Base-by-base conservation (phyloP, 2,888 invertebrate species). In the Toxonevra muliebris region DNA sequence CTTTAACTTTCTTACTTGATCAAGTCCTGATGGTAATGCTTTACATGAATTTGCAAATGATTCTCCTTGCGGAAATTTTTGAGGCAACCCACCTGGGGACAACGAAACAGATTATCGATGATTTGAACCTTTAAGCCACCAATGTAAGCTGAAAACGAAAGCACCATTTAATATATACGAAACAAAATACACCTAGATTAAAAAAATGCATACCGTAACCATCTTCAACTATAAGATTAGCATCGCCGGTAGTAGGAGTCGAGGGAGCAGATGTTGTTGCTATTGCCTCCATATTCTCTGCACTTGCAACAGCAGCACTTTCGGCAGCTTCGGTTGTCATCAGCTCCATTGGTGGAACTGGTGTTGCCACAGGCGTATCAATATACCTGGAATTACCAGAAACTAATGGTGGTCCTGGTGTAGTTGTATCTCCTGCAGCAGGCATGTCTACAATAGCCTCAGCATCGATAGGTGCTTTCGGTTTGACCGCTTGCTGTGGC, bases 61-160 rank as follows among this genome's bases (percentile, higher is more conserved):
- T 93, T 95, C 80, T 96, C 95, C 80, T 96, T 96, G 7, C 97
- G 89, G 82, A 96, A 97, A 76, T 91, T 93, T 85, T 97, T 97
- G 61, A 88, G 90, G 81, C 97, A 97, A 1, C 91, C 92, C 70
- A 92, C 91, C 59, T 93, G 91, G 0, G 94, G 94, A 80, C 95
- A 95, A 43, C 89, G 87, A 19, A 89, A 87, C 1, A 89, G 81
- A 71, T 88, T 92, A 62, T 93, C 91, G 60, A 92, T 89, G 73
- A 92, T 88, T 85, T 91, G 89, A 0, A 91, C 90, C 79, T 88
- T 89, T 15, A 88, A 75, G 0, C 89, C 88, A 10, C 88, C 89
- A 64, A 89, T 88, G 68, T 86, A 87, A n/a, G 88, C 88, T 85
- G 66, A 1, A 73, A 72, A n/a, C 48, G 19, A 11, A 67, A 41